Conservation (phyloP, 2,888 invertebrate species). For the Caenorhabditis plicata region DNA sequence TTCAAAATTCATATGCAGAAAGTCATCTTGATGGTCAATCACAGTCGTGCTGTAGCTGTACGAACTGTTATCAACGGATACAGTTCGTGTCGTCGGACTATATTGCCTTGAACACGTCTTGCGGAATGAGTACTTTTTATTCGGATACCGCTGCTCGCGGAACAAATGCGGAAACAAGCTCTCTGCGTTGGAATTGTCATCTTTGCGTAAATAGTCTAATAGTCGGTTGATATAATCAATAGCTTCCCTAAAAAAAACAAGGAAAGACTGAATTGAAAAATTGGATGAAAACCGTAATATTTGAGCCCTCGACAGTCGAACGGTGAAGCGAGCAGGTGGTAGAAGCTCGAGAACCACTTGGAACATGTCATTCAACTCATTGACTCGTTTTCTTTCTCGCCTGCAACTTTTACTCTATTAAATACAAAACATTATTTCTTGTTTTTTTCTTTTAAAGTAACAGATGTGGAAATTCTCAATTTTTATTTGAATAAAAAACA, state of each 20-base stretch:
- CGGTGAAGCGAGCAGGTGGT: constrained; percentile 5
- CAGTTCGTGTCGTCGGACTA: neutral
- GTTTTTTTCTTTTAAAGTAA: no score
- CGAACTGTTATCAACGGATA: neutral
- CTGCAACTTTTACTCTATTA: no score
- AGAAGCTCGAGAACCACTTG: constrained; percentile 6
- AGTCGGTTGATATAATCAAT: neutral
- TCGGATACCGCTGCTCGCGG: neutral
- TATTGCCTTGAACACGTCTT: neutral
- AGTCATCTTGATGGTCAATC: neutral
- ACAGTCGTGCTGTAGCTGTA: neutral
- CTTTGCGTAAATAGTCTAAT: neutral
- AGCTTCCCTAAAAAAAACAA: neutral
- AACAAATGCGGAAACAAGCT: neutral
- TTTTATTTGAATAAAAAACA: no score
- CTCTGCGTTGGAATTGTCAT: neutral
- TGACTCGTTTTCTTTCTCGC: constrained; percentile 8
- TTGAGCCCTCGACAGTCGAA: constrained; percentile 6
- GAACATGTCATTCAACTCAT: constrained; percentile 12
- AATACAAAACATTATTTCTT: no score
- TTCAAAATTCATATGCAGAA: no score
- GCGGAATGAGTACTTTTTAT: neutral
- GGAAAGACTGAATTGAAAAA: no score
- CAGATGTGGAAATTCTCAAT: no score
- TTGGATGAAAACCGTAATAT: constrained; percentile 5